Base-by-base conservation (phyloP, 2,797 vertebrate genomes). In the Pangasius mekongensis region DNA sequence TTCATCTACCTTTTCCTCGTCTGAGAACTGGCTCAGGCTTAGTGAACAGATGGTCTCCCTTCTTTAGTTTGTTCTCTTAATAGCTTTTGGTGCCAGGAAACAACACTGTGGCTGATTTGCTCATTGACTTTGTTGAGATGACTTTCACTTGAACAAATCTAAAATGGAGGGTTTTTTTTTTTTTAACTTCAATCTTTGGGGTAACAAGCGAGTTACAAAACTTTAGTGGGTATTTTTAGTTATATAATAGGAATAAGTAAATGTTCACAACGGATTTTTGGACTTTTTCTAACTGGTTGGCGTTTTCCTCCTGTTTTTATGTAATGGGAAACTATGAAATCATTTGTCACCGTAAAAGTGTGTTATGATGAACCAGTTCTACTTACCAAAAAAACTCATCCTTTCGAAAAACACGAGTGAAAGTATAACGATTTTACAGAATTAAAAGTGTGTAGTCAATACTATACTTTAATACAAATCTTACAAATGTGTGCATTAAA, bases 61-160 rank as follows among this genome's bases (percentile, higher is more conserved):
- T 89, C 89, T 89, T 90, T 92, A 66, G 87, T 91, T 87, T n/a
- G 24, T 60, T 73, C 54, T 85, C 36, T 33, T 22, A 47, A 71
- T 69, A 11, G 14, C n/a, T 62, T 83, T 74, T 81, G 74, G n/a
- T 77, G 71, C 30, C 27, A n/a, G 20, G 64, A 33, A 64, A 30
- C 69, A 56, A 49, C 78, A 27, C n/a, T 22, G 54, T 64, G 67
- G 18, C 47, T 33, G 14, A 20, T 74, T 86, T 74, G 77, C 62
- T 64, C 36, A 47, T 64, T 7, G 54, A 58, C 77, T 58, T 36
- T 52, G 16, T 82, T 14, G 20, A 60, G 78, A 60, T 82, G 39
- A 43, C 22, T 82, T 43, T 60, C 36, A 43, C 22, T 9, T 62
- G 80, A 62, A 43, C 56, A 83, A 64, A 64, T 83, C 36, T n/a